These are phyloP conservation scores for Lonchura striata DNA, from an alignment of 2,113 vertebrate species.

Conservation along the genomic window DNA sequence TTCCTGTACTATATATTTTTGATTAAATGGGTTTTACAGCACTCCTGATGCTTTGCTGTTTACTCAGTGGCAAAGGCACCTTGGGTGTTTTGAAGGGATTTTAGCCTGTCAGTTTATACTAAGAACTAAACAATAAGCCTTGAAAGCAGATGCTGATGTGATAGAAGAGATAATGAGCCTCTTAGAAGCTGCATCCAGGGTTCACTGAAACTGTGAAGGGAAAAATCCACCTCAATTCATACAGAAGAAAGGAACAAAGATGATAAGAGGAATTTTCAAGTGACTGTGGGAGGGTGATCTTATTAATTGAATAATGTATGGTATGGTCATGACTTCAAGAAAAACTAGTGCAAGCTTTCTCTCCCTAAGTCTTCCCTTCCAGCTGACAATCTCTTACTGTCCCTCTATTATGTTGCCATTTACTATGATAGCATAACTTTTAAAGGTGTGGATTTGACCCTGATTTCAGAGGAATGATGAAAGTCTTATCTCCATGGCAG, in stretches of 20 bases:
- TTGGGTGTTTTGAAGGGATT: conserved; percentile 51
- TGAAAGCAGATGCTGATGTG: conserved; percentile 44
- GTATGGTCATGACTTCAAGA: background rate
- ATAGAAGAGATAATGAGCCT: conserved; percentile 62
- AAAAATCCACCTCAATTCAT: conserved; percentile 41
- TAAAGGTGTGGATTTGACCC: background rate
- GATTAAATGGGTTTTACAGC: background rate
- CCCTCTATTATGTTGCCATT: background rate
- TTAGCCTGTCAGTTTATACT: conserved; percentile 25
- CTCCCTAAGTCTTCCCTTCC: background rate
- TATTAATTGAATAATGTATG: conserved; percentile 35
- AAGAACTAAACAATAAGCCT: conserved; percentile 50
- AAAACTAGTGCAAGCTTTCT: background rate
- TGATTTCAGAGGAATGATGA: background rate
- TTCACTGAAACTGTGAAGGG: conserved; percentile 28
- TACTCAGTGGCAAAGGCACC: conserved; percentile 31
- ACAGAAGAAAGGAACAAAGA: conserved; percentile 45
- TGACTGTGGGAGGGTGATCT: conserved; percentile 8
- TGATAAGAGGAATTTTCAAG: conserved; percentile 41
- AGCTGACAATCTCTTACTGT: background rate
- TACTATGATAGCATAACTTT: background rate
- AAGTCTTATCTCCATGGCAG: background rate
- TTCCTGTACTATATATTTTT: conserved; percentile 9
- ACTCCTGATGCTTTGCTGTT: background rate
- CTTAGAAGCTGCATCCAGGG: conserved; percentile 39